phyloP scores from a whole-genome alignment of 2,888 invertebrate genomes.

The Argyresthia goedartella region DNA sequence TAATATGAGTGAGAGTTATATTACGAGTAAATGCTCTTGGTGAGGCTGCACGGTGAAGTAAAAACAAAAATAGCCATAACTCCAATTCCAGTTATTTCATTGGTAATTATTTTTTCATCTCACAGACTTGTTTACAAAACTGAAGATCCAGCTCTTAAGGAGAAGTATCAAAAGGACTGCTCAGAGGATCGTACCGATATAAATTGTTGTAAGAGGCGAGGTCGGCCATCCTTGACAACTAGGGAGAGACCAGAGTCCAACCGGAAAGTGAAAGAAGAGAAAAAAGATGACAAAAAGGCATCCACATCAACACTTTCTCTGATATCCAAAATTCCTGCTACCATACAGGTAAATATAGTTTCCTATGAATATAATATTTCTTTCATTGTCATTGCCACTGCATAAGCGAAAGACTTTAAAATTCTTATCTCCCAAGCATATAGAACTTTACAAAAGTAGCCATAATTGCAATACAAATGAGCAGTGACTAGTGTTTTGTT shows the following conservation, averaged over 20 bases:
- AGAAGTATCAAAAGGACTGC: slow-evolving; percentile 41
- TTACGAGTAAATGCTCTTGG: too few species aligned
- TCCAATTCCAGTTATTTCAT: too few species aligned
- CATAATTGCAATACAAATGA: too few species aligned
- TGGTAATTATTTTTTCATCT: neutral
- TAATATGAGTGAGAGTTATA: too few species aligned
- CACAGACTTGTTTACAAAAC: slow-evolving; percentile 50
- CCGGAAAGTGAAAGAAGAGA: slow-evolving; percentile 28
- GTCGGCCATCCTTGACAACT: slow-evolving; percentile 11
- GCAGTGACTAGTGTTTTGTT: too few species aligned
- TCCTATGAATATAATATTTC: too few species aligned
- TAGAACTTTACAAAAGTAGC: too few species aligned
- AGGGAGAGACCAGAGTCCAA: slow-evolving; percentile 9
- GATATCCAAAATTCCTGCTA: slow-evolving; percentile 44
- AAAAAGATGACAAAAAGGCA: slow-evolving; percentile 16
- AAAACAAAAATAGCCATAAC: too few species aligned
- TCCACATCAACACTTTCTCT: slow-evolving; percentile 17
- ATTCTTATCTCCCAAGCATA: too few species aligned
- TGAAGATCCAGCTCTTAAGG: slow-evolving; percentile 45
- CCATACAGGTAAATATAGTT: slow-evolving; percentile 43
- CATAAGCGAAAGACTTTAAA: too few species aligned
- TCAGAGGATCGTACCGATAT: slow-evolving; percentile 30
- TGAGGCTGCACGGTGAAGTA: too few species aligned
- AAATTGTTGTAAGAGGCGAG: slow-evolving; percentile 47
- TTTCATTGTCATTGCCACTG: too few species aligned